These are phyloP conservation scores for Morone saxatilis DNA, from an alignment of 2,113 vertebrate genomes.

Conservation along the genomic window DNA sequence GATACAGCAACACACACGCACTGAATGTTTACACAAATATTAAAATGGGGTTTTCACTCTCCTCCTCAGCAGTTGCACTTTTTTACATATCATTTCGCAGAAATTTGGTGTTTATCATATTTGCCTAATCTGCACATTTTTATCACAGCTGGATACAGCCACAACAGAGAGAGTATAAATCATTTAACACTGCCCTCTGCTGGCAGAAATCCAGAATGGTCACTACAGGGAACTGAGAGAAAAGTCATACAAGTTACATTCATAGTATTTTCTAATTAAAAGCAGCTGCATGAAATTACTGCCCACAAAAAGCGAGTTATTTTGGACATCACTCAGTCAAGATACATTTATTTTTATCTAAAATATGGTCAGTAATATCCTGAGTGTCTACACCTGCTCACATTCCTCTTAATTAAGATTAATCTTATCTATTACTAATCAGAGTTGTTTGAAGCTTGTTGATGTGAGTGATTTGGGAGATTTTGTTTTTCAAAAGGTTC, in stretches of 20 bases:
- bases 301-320: neutral
- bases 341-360: neutral
- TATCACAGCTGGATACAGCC: conserved; percentile 32
- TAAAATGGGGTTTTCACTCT: conserved; percentile 37
- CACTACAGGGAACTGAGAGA: neutral
- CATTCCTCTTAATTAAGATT: neutral
- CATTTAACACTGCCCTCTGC: conserved; percentile 79
- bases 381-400: neutral
- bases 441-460: neutral
- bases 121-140: conserved; percentile 44
- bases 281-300: neutral
- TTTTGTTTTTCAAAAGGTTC: neutral
- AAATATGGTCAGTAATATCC: neutral
- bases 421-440: neutral
- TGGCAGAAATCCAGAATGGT: conserved; percentile 60
- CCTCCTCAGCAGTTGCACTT: conserved; percentile 28
- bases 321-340: neutral
- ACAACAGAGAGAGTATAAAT: conserved; percentile 28
- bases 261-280: neutral
- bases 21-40: conserved; percentile 54
- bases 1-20: conserved; percentile 15
- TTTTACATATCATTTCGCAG: conserved; percentile 37
- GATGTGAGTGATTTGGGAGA: neutral
- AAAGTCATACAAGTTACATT: neutral
- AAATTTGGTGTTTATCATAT: conserved; percentile 26